Evolutionary conservation across 2,113 vertebrate genomes (phyloP), one percentile per base, ranked within the genome.

Genomic region (Agelaius tricolor): DNA sequence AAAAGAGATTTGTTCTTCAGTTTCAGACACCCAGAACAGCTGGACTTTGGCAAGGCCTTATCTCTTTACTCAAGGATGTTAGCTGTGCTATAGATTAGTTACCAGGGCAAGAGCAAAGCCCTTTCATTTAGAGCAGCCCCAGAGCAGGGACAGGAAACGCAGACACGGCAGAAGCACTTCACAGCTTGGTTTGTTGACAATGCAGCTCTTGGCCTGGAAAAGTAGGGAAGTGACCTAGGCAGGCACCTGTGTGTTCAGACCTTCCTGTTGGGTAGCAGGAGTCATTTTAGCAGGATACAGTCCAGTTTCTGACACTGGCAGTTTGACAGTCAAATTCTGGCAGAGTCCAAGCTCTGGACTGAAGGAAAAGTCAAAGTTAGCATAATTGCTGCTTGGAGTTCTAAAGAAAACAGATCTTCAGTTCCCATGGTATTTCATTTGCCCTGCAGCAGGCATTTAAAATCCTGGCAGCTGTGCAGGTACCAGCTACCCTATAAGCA

Each of bases 231-330:
- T 97, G 97, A 94, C 94, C 86, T 51, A 26, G 7, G 28, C 55
- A 92, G 82, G 94, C 97, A 98, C 97, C 97, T 97, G 97, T 59
- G 78, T 87, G 78, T 18, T 90, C 85, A 74, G 66, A 71, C 77
- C 51, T 97, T 95, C 96, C 96, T 96, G 95, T 58, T 44, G 66
- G 87, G 81, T 58, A 73, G 72, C 43, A 7, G 27, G 11, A 81
- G 76, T n/a, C 9, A 2, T 33, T 55, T 55, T 10, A 78, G 93
- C 91, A 94, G 95, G 94, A 97, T 59, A 52, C 46, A 39, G 67
- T 9, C 31, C 68, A 28, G 61, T 9, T 79, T 84, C 63, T 54
- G 78, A 37, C 35, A 91, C 59, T 26, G 2, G 54, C 79, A 74
- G 62, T 16, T 66, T 30, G 68, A 76, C 82, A 68, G 89, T 14